Evolutionary conservation across 2,797 vertebrate genomes (phyloP).

Genomic region (Luscinia megarhynchos): DNA sequence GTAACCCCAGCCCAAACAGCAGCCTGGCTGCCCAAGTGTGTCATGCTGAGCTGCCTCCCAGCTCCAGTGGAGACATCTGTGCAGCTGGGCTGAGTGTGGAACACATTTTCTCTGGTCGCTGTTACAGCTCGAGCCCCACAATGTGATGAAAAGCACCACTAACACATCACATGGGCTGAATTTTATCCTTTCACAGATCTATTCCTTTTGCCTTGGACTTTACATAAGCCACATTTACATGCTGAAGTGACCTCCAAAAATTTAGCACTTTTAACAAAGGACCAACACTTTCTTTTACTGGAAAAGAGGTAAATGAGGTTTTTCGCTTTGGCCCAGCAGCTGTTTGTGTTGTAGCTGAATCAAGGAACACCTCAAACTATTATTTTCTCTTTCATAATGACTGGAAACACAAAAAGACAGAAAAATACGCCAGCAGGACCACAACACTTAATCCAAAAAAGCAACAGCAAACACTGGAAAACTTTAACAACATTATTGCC

Average conservation of each 20-base stretch:
- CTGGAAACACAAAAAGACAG: not conserved
- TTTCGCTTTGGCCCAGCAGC: not conserved
- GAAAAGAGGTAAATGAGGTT: constrained; percentile 46
- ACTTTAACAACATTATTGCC: fast-evolving
- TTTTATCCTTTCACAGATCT: not conserved
- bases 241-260: constrained; percentile 1
- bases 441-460: not conserved
- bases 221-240: not conserved
- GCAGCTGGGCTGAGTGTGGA: constrained; percentile 20
- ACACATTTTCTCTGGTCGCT: not conserved
- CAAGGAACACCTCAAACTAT: constrained; percentile 11
- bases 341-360: constrained; percentile 8
- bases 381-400: constrained; percentile 18
- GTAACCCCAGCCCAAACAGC: not conserved
- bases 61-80: not conserved
- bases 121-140: not conserved
- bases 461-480: not conserved
- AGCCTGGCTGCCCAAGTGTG: not conserved
- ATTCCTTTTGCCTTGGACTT: not conserved
- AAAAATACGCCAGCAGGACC: not conserved
- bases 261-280: constrained; percentile 27
- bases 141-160: not conserved
- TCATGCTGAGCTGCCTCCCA: not conserved
- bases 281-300: constrained; percentile 52
- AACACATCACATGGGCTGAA: not conserved